Conservation (phyloP, 2,888 invertebrate genomes). For the Polymixis flavicincta region DNA sequence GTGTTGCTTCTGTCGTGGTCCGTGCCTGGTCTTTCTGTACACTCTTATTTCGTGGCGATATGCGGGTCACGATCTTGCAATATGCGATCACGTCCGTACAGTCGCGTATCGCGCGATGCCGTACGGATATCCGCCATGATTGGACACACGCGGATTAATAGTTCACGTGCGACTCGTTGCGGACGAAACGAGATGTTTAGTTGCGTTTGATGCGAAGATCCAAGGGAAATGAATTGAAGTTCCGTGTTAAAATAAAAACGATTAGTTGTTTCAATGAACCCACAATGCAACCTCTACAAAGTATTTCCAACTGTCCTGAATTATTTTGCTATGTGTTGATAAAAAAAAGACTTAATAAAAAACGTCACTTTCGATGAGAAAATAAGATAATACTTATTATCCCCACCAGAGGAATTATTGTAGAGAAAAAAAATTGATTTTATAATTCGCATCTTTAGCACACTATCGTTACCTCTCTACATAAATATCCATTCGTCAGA, state of each 20-base stretch:
- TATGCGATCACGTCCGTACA: constrained; percentile 71
- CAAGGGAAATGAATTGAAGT: background rate
- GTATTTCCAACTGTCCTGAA: background rate
- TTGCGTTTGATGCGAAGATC: background rate
- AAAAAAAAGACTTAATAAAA: no score
- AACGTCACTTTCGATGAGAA: no score
- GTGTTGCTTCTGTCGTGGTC: background rate
- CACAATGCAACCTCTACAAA: no score
- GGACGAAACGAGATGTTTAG: constrained; percentile 11
- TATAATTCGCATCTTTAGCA: background rate
- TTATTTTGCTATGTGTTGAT: no score
- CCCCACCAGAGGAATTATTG: background rate
- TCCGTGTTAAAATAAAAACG: background rate
- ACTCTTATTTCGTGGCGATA: constrained; percentile 2
- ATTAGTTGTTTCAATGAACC: no score
- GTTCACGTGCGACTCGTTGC: constrained; percentile 34
- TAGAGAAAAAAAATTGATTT: background rate
- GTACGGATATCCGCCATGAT: constrained; percentile 54
- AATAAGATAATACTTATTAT: background rate
- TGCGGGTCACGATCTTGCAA: constrained; percentile 68
- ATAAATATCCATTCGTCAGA: constrained; percentile 10
- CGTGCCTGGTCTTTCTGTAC: background rate
- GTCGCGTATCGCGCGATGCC: constrained; percentile 37
- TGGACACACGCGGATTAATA: constrained; percentile 57
- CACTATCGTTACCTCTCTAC: background rate